Conservation (phyloP, 1,140 invertebrate species). For the Nomia melanderi region DNA sequence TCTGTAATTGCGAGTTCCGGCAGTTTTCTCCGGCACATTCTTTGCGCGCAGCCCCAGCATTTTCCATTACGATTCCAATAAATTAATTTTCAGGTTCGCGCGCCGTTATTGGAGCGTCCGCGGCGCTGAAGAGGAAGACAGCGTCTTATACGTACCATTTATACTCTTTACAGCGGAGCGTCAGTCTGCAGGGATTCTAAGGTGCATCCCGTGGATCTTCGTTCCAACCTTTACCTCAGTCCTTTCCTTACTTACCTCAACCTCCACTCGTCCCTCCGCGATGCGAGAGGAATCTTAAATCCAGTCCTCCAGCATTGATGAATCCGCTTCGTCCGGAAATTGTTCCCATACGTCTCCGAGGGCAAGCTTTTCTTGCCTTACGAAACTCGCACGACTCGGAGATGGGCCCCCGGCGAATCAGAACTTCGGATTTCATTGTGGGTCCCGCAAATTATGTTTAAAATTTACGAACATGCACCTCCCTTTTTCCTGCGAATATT, state of each 20-base stretch:
- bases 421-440: slow-evolving; percentile 36
- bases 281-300: slow-evolving; percentile 69
- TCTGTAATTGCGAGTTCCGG: slow-evolving; percentile 38
- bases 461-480: slow-evolving; percentile 33
- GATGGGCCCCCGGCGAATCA: slow-evolving; percentile 39
- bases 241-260: slow-evolving; percentile 46
- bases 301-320: slow-evolving; percentile 69
- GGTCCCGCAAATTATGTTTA: slow-evolving; percentile 55
- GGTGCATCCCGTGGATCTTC: slow-evolving; percentile 51
- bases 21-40: slow-evolving; percentile 29
- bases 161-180: slow-evolving; percentile 67
- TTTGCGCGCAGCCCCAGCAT: slow-evolving; percentile 60
- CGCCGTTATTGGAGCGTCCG: slow-evolving; percentile 45
- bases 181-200: slow-evolving; percentile 63
- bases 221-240: slow-evolving; percentile 33
- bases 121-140: slow-evolving; percentile 38
- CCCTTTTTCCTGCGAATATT: not conserved
- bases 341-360: slow-evolving; percentile 70
- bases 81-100: slow-evolving; percentile 69
- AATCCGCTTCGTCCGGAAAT: slow-evolving; percentile 71
- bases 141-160: slow-evolving; percentile 69
- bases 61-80: slow-evolving; percentile 71
- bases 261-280: slow-evolving; percentile 39
- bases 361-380: slow-evolving; percentile 40
- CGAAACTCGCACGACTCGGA: slow-evolving; percentile 31